phyloP scores from a whole-genome alignment of 1,140 invertebrate genomes.

The Pectinophora gossypiella region DNA sequence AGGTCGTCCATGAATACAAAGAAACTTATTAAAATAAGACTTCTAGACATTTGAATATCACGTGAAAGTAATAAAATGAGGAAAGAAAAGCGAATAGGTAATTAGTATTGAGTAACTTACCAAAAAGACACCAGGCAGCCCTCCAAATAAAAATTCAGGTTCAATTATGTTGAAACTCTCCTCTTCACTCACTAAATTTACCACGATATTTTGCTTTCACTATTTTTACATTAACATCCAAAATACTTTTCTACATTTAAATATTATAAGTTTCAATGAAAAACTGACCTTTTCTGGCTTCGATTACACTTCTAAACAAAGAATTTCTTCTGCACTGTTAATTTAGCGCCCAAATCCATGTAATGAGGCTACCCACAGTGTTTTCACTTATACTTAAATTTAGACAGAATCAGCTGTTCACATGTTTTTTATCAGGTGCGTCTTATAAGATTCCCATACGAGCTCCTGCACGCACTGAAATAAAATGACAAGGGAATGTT shows the following conservation, averaged over 20 bases:
- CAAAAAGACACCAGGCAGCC: too few species aligned
- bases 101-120: too few species aligned
- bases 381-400: conserved; percentile 21
- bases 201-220: background rate
- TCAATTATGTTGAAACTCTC: too few species aligned
- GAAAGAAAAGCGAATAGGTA: too few species aligned
- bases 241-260: background rate
- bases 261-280: background rate
- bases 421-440: conserved; percentile 43
- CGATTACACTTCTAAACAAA: conserved; percentile 30
- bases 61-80: too few species aligned
- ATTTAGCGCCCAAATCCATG: conserved; percentile 14
- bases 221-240: background rate
- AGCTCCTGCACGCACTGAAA: conserved; percentile 64
- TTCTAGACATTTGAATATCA: too few species aligned
- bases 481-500: conserved; percentile 66
- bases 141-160: too few species aligned
- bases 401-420: conserved; percentile 51
- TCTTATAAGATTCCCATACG: conserved; percentile 47
- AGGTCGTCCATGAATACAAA: background rate
- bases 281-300: conserved; percentile 18
- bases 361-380: conserved; percentile 8
- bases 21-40: too few species aligned
- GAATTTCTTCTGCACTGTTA: conserved; percentile 24
- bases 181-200: background rate